These are phyloP conservation scores for Strigamia crassipes DNA, from an alignment of 2,888 invertebrate species.

Conservation along the genomic window DNA sequence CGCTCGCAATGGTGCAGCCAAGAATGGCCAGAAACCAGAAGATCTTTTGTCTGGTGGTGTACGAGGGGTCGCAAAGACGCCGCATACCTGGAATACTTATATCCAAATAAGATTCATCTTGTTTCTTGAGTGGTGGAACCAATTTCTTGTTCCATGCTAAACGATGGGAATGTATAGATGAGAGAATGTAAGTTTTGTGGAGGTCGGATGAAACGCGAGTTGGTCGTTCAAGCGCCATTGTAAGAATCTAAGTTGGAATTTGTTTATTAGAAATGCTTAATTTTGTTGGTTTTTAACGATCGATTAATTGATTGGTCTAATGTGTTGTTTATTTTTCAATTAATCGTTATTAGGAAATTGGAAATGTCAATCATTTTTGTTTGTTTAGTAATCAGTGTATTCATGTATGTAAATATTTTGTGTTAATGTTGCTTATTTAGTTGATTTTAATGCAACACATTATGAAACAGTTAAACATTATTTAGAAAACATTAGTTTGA, in stretches of 20 bases:
- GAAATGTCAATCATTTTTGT: background rate
- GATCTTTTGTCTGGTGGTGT: background rate
- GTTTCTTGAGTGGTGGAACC: background rate
- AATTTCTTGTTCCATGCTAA: background rate
- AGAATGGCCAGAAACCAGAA: constrained; percentile 8
- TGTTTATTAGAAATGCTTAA: background rate
- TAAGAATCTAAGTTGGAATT: background rate
- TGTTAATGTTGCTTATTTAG: background rate
- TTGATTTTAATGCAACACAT: background rate
- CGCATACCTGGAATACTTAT: constrained; percentile 25
- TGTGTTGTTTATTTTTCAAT: background rate
- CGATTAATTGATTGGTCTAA: background rate
- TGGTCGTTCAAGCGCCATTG: background rate
- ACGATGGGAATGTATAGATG: background rate
- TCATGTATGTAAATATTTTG: background rate
- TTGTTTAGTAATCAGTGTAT: background rate
- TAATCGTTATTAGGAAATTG: background rate
- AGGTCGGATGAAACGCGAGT: background rate
- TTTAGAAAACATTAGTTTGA: no score
- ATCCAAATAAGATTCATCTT: background rate
- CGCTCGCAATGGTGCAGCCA: background rate
- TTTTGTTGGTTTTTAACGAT: background rate
- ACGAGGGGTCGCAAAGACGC: background rate
- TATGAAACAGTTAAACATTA: no score
- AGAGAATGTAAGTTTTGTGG: background rate